These are phyloP conservation scores for Pedetes capensis DNA, from an alignment of 2,113 vertebrate species.

Conservation along the genomic window DNA sequence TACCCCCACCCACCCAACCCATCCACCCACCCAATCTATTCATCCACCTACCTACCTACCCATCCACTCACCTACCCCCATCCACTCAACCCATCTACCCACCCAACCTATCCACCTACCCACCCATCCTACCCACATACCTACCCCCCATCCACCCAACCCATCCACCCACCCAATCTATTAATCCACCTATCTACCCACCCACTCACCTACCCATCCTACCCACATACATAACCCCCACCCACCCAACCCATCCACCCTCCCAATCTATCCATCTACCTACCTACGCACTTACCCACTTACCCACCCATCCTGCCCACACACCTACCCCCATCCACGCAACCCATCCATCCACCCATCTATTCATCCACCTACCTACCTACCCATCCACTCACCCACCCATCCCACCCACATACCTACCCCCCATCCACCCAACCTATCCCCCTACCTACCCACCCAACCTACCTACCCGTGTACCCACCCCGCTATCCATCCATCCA, in stretches of 20 bases:
- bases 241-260: neutral
- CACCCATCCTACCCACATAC: neutral
- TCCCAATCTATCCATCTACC: neutral
- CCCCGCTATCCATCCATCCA: neutral
- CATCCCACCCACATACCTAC: neutral
- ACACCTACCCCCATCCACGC: neutral
- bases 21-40: neutral
- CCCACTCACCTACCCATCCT: neutral
- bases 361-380: neutral
- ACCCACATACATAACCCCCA: too few relatives aligned
- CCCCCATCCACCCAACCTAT: neutral
- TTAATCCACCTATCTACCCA: accelerated
- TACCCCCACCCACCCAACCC: too few relatives aligned
- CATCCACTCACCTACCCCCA: neutral
- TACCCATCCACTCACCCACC: neutral
- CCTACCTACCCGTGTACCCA: neutral
- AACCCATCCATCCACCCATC: neutral
- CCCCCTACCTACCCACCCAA: neutral
- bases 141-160: neutral
- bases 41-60: too few relatives aligned
- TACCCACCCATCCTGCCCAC: neutral
- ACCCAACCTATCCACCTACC: too few relatives aligned
- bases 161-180: neutral
- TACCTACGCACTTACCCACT: neutral
- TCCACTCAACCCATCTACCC: too few relatives aligned